Evolutionary conservation across 2,113 vertebrate species (phyloP).

Genomic region (Atlantisia rogersi): DNA sequence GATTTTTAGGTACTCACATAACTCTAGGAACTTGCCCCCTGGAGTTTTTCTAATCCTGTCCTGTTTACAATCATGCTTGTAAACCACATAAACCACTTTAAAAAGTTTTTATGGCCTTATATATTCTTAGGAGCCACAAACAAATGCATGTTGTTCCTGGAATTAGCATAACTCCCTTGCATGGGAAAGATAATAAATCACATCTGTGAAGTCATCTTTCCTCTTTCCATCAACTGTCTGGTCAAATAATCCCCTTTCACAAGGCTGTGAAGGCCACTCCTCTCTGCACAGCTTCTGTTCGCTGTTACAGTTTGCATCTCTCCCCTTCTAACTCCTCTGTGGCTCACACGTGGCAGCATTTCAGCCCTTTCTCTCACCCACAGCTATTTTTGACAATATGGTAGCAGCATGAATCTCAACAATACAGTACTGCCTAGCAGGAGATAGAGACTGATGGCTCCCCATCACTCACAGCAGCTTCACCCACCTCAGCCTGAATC

Average conservation of each 20-base stretch:
- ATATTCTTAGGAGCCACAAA: background rate
- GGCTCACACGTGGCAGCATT: background rate
- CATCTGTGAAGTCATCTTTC: background rate
- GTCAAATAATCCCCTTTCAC: background rate
- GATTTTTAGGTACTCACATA: background rate
- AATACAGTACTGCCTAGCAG: background rate
- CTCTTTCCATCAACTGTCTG: background rate
- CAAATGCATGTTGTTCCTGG: background rate
- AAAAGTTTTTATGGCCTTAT: background rate
- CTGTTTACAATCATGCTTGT: slow-evolving; percentile 5
- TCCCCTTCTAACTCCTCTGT: background rate
- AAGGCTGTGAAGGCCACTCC: background rate
- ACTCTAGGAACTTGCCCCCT: background rate
- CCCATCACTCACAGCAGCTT: background rate
- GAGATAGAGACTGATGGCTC: slow-evolving; percentile 22
- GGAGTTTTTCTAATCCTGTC: background rate
- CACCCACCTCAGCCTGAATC: slow-evolving; percentile 2
- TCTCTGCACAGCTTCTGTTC: background rate
- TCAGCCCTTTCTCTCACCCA: background rate
- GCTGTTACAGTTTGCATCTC: background rate
- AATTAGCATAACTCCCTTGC: background rate
- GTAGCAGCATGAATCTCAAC: background rate
- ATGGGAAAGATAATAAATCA: slow-evolving; percentile 9
- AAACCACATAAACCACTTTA: background rate
- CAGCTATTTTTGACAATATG: background rate